Evolutionary conservation across 2,113 vertebrate species (phyloP), one percentile per base, ranked within the genome.

Genomic region (Pygoscelis antarcticus): DNA sequence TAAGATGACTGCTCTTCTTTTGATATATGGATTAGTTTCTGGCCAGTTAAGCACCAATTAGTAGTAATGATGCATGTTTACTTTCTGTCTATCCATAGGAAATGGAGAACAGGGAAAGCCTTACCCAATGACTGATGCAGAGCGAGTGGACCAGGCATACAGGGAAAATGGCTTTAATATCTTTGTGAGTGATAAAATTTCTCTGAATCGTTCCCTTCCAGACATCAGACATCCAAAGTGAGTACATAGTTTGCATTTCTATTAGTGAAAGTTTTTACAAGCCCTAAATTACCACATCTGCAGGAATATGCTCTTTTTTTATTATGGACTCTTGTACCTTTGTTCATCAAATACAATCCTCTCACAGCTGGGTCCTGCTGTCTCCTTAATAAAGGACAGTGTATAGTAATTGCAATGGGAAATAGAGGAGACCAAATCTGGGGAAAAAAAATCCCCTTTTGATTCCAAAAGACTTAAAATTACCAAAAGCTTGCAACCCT

Each of bases 101-200:
- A 98, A 99, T 34, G 99, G 99, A 46, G 99, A 99, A 64, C 99
- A 99, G 94, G 99, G 99, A 42, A 99, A 98, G 71, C 96, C 99
- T 10, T 99, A 99, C 83, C 99, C 99, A 2, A 97, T 99, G 98
- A 99, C 98, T 0, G 99, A 99, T 5, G 98, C 98, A 5, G 99
- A 99, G 82, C 97, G 98, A 66, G 99, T 99, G 62, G 99, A 99
- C 93, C 99, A 99, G 97, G 99, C 99, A 1, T 99, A 99, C 98
- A 98, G 99, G 66, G 99, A 99, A 97, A 99, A 99, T 86, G 99
- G 99, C 72, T 99, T 99, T 98, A 99, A 99, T 97, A 99, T 99
- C 93, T 99, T 98, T n/a, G 98, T 99, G 98, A 99, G 99, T 32
- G 99, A 99, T 97, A 98, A 99, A 95, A 99, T 99, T 98, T 99